Percentiles rank a stretch among this genome's conserved stretches.
Evolutionary conservation across 2,113 vertebrate species (phyloP).

Genomic region (Otis tarda): DNA sequence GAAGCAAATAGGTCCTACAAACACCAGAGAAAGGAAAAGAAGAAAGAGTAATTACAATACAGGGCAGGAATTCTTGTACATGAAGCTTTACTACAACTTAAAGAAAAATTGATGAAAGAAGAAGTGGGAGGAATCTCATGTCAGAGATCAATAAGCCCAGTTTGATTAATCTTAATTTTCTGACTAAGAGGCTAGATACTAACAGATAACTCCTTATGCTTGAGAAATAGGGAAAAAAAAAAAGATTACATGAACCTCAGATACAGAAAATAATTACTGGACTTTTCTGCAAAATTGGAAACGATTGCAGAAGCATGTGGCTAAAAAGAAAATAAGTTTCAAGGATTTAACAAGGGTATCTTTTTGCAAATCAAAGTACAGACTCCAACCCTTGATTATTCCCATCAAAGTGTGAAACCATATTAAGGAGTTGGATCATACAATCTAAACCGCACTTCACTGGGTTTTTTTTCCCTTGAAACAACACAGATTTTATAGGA

Average conservation of each 20-base stretch:
- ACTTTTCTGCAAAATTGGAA: background rate
- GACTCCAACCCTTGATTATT: conserved; percentile 37
- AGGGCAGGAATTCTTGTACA: background rate
- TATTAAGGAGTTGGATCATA: conserved; percentile 24
- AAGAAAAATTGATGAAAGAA: background rate
- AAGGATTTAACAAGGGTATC: background rate
- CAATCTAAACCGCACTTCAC: background rate
- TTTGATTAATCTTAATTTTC: background rate
- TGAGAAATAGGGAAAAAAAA: background rate
- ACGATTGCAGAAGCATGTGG: background rate
- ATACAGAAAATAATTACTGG: background rate
- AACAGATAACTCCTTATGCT: background rate
- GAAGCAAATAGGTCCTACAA: background rate
- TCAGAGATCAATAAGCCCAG: background rate
- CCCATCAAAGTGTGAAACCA: conserved; percentile 22
- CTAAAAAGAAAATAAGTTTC: background rate
- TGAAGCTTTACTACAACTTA: background rate
- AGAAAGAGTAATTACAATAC: background rate
- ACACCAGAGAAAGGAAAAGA: background rate
- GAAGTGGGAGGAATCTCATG: background rate
- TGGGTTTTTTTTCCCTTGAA: background rate
- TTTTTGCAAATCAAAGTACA: conserved; percentile 45
- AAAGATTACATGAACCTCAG: background rate
- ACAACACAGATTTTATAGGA: conserved; percentile 1
- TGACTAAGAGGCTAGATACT: background rate